A percentile compares a stretch with the other conserved stretches of the same genome.
phyloP scores from a whole-genome alignment of 2,113 vertebrate genomes.

The Vombatus ursinus region DNA sequence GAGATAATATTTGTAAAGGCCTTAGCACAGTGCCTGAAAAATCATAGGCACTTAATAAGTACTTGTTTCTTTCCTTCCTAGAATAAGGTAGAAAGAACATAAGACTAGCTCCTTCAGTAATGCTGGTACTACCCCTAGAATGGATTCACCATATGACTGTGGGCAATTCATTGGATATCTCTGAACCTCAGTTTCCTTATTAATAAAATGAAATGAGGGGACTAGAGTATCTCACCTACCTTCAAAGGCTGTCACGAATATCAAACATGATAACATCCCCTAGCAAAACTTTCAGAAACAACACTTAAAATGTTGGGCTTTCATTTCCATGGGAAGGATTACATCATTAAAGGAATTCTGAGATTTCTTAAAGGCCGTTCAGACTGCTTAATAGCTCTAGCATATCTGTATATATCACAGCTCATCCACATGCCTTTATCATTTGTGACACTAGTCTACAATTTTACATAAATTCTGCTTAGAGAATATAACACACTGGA shows the following conservation, averaged over 20 bases:
- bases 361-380: not conserved
- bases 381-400: not conserved
- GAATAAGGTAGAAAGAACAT: not conserved
- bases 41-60: not conserved
- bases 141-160: not conserved
- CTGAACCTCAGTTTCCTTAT: not conserved
- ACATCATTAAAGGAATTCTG: not conserved
- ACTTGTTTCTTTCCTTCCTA: not conserved
- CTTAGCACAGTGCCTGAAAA: not conserved
- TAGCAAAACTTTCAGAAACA: not conserved
- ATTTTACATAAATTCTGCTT: not conserved
- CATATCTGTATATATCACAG: not conserved
- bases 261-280: not conserved
- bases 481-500: not conserved
- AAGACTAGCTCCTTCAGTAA: not conserved
- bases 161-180: not conserved
- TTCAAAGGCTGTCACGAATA: not conserved
- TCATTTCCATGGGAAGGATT: not conserved
- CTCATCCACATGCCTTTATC: not conserved
- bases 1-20: not conserved
- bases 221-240: not conserved
- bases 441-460: not conserved
- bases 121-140: not conserved
- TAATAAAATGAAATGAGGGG: not conserved
- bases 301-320: not conserved